Evolutionary conservation across 2,888 invertebrate species (phyloP).

Genomic region (Drosophila histrio): DNA sequence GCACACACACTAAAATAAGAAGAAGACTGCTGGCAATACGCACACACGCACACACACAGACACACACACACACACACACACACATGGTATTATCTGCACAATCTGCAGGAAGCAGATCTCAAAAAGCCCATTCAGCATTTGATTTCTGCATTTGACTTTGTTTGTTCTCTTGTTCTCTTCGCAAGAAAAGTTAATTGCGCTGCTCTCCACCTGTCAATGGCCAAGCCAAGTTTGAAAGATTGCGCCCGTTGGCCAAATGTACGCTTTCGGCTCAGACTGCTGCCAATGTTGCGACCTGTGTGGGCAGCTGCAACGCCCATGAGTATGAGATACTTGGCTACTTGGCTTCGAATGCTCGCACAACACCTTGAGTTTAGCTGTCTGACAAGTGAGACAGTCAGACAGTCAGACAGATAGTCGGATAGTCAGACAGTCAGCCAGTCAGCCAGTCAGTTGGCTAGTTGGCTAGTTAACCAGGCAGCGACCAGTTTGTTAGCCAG

Average conservation of each 20-base stretch:
- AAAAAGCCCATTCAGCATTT: slow-evolving; percentile 27
- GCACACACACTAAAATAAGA: slow-evolving; percentile 19
- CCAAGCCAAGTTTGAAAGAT: slow-evolving; percentile 39
- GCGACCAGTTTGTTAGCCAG: slow-evolving; percentile 49
- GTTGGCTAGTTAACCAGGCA: slow-evolving; percentile 10
- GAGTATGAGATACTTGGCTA: slow-evolving; percentile 4
- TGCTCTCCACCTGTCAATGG: slow-evolving; percentile 57
- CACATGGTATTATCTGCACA: slow-evolving; percentile 20
- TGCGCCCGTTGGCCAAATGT: slow-evolving; percentile 34
- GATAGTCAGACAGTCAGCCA: neutral
- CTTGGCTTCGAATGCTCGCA: slow-evolving; percentile 22
- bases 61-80: neutral
- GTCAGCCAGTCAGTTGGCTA: slow-evolving; percentile 6
- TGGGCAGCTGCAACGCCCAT: slow-evolving; percentile 47
- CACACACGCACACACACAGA: neutral
- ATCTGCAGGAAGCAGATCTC: slow-evolving; percentile 30
- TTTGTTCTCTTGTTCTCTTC: slow-evolving; percentile 5
- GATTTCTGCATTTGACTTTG: slow-evolving; percentile 23
- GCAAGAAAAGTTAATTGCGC: slow-evolving; percentile 54
- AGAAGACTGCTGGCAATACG: too few relatives aligned
- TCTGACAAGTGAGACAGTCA: neutral
- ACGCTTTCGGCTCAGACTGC: slow-evolving; percentile 11
- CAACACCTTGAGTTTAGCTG: slow-evolving; percentile 42
- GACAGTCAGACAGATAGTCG: neutral
- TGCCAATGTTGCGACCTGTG: slow-evolving; percentile 10